Percentiles rank a stretch among this genome's conserved stretches.
Conservation (phyloP, 2,888 invertebrate genomes). For the Pseudeuparius sepicola region DNA sequence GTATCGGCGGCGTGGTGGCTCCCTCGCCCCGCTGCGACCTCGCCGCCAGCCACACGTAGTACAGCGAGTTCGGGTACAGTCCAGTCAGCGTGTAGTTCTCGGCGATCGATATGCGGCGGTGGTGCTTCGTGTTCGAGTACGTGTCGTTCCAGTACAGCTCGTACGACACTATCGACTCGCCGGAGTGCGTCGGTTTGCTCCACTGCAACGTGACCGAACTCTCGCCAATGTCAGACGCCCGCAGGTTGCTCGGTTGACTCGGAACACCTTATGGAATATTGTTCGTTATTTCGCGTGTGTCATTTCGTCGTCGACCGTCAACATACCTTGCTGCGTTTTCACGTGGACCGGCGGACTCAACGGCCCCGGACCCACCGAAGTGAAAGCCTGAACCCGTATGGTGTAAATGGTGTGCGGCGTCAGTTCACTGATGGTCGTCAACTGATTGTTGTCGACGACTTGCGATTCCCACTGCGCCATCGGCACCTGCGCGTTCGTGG, state of each 20-base stretch:
- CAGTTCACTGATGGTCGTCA: slow-evolving; percentile 87
- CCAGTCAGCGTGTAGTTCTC: slow-evolving; percentile 82
- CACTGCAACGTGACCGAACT: slow-evolving; percentile 86
- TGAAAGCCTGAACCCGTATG: slow-evolving; percentile 86
- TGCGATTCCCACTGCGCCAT: slow-evolving; percentile 89
- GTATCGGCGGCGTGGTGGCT: slow-evolving; percentile 87
- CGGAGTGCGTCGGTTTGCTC: slow-evolving; percentile 84
- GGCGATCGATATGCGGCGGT: slow-evolving; percentile 70
- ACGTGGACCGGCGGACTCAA: slow-evolving; percentile 94
- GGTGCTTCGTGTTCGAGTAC: slow-evolving; percentile 81
- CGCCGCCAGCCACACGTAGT: slow-evolving; percentile 95
- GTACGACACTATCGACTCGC: slow-evolving; percentile 89
- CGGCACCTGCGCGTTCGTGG: slow-evolving; percentile 75
- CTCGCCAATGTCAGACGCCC: slow-evolving; percentile 79
- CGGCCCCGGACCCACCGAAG: slow-evolving; percentile 91
- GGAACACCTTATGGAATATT: slow-evolving; percentile 65
- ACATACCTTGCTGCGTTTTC: slow-evolving; percentile 87
- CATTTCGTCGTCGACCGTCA: too few relatives aligned
- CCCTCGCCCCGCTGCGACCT: slow-evolving; percentile 89
- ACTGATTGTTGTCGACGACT: slow-evolving; percentile 85
- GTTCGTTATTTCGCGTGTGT: neutral
- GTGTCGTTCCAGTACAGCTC: slow-evolving; percentile 97
- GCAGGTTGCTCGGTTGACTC: slow-evolving; percentile 86
- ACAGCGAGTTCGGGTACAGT: slow-evolving; percentile 90
- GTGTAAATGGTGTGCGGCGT: slow-evolving; percentile 90